Evolutionary conservation across 2,797 vertebrate genomes (phyloP).

Genomic region (Sebastes wilsoni): DNA sequence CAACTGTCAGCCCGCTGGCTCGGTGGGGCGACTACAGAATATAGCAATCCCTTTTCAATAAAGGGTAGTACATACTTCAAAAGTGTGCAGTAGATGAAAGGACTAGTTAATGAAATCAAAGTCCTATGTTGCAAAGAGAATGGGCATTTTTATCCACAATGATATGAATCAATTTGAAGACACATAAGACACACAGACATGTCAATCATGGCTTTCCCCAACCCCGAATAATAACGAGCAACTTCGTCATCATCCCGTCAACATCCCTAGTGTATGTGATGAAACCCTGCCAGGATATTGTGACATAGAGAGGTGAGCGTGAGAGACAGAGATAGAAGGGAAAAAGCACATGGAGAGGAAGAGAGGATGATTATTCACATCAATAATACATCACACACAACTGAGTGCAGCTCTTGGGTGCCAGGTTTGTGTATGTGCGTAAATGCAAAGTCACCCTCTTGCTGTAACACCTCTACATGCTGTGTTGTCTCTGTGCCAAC

Average conservation of each 20-base stretch:
- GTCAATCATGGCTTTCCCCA: neutral
- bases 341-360: neutral
- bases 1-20: too few relatives aligned
- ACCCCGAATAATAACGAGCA: neutral
- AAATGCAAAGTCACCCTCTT: conserved; percentile 21
- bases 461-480: neutral
- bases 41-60: neutral
- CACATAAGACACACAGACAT: neutral
- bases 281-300: neutral
- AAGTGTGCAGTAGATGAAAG: neutral
- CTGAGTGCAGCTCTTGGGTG: neutral
- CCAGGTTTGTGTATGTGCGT: neutral
- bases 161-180: neutral
- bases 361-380: conserved; percentile 17
- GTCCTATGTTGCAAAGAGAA: neutral
- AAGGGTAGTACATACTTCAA: neutral
- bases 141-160: neutral
- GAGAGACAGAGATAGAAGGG: neutral
- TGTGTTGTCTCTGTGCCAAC: conserved; percentile 5
- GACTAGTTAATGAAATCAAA: neutral
- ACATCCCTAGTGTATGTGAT: neutral
- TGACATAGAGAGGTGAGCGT: neutral
- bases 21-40: neutral
- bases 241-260: neutral
- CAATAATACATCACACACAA: conserved; percentile 42